Conservation (phyloP, 2,113 vertebrate species). For the Uria lomvia region DNA sequence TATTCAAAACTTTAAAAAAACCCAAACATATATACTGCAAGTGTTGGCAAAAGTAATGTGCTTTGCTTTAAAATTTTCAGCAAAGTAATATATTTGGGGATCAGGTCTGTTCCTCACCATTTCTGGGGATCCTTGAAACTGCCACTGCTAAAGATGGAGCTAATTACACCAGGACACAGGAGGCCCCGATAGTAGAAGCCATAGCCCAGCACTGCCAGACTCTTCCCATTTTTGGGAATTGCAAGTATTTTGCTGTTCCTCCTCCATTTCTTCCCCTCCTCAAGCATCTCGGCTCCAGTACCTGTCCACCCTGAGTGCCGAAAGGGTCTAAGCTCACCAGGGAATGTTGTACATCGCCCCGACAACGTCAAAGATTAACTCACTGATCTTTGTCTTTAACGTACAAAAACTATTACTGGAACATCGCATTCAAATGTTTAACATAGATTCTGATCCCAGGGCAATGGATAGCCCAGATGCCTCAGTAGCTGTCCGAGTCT, state of each 20-base stretch:
- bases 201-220: not conserved
- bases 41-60: not conserved
- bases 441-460: accelerated
- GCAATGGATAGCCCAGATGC: not conserved
- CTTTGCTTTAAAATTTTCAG: not conserved
- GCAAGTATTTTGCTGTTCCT: not conserved
- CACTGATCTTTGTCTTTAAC: not conserved
- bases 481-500: not conserved
- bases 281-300: not conserved
- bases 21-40: not conserved
- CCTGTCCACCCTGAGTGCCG: not conserved
- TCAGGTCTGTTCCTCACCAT: not conserved
- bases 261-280: not conserved
- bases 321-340: not conserved
- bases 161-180: not conserved
- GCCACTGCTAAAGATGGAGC: not conserved
- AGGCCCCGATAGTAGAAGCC: not conserved
- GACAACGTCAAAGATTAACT: not conserved
- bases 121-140: not conserved
- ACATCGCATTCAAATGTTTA: not conserved
- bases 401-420: not conserved
- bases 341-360: not conserved
- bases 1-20: not conserved
- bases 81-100: not conserved
- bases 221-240: not conserved